Evolutionary conservation across 2,888 invertebrate genomes (phyloP).

Genomic region (Dicranocentrus wangi): DNA sequence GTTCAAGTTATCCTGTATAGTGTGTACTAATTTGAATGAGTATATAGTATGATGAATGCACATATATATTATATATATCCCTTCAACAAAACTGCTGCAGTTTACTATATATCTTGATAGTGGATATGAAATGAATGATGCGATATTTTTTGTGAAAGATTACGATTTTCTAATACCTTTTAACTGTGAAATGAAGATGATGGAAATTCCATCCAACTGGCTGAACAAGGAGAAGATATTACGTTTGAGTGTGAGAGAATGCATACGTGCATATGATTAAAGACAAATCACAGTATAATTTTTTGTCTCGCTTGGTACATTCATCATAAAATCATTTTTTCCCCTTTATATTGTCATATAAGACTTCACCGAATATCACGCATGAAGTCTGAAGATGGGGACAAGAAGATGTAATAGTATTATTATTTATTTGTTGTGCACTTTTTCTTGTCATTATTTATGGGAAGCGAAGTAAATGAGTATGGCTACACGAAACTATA

Average conservation of each 20-base stretch:
- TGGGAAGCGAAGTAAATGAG: constrained; percentile 36
- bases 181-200: not conserved
- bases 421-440: constrained; percentile 18
- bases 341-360: not conserved
- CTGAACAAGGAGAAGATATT: constrained; percentile 13
- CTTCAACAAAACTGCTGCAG: not conserved
- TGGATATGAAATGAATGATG: constrained; percentile 1
- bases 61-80: not conserved
- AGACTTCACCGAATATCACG: too few relatives aligned
- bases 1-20: too few relatives aligned
- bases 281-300: constrained; percentile 5
- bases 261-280: not conserved
- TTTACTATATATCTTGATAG: constrained; percentile 11
- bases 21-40: too few relatives aligned
- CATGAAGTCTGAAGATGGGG: not conserved
- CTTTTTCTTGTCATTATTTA: constrained; percentile 30
- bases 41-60: not conserved
- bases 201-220: too few relatives aligned
- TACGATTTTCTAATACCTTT: constrained; percentile 24
- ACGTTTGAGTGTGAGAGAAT: not conserved
- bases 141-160: constrained; percentile 24
- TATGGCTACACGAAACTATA: not conserved
- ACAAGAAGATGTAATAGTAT: constrained; percentile 1
- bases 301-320: constrained; percentile 17
- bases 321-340: not conserved